Conservation (phyloP, 2,888 invertebrate species). For the Amiota minor region DNA sequence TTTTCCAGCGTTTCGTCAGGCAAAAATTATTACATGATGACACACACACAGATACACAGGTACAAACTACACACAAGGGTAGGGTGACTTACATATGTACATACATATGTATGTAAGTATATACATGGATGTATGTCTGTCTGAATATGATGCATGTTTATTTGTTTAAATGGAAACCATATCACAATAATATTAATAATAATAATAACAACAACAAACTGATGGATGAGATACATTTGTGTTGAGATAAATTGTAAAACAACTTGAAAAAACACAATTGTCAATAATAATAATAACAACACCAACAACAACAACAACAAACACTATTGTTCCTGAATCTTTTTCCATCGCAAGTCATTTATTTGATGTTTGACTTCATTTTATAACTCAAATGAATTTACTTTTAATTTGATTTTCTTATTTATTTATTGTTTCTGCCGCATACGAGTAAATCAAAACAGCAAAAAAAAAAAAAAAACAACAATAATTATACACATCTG, state of each 20-base stretch:
- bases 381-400: neutral
- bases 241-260: too few species aligned
- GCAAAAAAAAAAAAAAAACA: too few species aligned
- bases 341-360: neutral
- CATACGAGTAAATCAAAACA: too few species aligned
- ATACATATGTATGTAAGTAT: slow-evolving; percentile 11
- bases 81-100: slow-evolving; percentile 23
- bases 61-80: slow-evolving; percentile 22
- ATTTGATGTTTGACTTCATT: too few species aligned
- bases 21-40: slow-evolving; percentile 37
- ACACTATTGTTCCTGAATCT: slow-evolving; percentile 24
- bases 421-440: too few species aligned
- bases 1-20: slow-evolving; percentile 49
- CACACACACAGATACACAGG: slow-evolving; percentile 46
- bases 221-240: too few species aligned
- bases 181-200: slow-evolving; percentile 1
- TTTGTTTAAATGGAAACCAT: neutral
- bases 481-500: too few species aligned
- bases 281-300: neutral
- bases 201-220: neutral
- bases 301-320: neutral
- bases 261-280: too few species aligned
- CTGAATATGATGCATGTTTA: neutral
- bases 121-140: too few species aligned
- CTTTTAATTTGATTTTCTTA: too few species aligned